Evolutionary conservation across 2,888 invertebrate genomes (phyloP).

Genomic region (Salticus scenicus): DNA sequence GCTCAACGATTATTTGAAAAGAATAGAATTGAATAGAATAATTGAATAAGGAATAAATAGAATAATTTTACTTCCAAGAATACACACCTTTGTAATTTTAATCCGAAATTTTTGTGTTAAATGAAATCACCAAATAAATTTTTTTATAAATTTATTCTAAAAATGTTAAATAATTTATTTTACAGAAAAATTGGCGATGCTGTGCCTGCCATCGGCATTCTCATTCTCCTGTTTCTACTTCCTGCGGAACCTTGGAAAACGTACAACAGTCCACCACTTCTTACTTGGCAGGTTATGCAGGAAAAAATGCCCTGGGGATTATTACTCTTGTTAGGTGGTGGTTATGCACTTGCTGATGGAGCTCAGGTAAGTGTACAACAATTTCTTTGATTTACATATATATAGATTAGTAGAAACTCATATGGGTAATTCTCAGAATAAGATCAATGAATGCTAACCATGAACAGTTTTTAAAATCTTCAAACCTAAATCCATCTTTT

Average conservation of each 20-base stretch:
- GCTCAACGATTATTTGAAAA: too few relatives aligned
- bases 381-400: too few relatives aligned
- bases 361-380: conserved; percentile 74
- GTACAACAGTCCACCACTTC: conserved; percentile 81
- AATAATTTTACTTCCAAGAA: too few relatives aligned
- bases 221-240: conserved; percentile 87
- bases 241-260: conserved; percentile 83
- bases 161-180: neutral
- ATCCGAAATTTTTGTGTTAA: neutral
- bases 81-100: too few relatives aligned
- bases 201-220: conserved; percentile 84
- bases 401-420: too few relatives aligned
- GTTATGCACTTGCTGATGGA: conserved; percentile 76
- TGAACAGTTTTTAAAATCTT: too few relatives aligned
- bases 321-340: conserved; percentile 84
- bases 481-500: too few relatives aligned
- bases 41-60: too few relatives aligned
- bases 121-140: neutral
- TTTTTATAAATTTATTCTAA: neutral
- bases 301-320: conserved; percentile 93
- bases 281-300: conserved; percentile 87
- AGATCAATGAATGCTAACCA: too few relatives aligned
- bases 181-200: conserved; percentile 76
- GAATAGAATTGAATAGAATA: too few relatives aligned
- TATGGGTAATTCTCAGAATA: too few relatives aligned